Conservation (phyloP, 2,797 vertebrate genomes). For the Anableps anableps region DNA sequence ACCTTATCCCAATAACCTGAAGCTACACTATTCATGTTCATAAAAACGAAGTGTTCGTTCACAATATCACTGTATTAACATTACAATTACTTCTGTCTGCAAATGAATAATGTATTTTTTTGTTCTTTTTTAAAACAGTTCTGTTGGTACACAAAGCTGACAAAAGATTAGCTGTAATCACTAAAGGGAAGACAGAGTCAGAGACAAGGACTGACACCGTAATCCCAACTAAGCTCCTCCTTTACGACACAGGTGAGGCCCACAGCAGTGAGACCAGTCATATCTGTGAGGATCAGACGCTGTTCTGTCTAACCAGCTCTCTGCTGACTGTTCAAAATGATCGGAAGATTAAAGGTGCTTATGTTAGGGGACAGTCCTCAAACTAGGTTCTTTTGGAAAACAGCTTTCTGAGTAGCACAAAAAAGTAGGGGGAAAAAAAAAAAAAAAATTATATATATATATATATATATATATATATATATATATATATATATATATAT, state of each 20-base stretch:
- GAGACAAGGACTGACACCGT: constrained; percentile 48
- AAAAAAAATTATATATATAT: too few relatives aligned
- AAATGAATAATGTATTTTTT: background rate
- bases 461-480: too few relatives aligned
- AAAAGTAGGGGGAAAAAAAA: background rate
- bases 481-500: too few relatives aligned
- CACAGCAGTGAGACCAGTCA: constrained; percentile 29
- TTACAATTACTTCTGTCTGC: background rate
- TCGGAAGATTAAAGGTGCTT: background rate
- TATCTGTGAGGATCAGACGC: constrained; percentile 39
- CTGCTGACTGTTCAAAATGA: constrained; percentile 11
- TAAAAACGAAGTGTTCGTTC: background rate
- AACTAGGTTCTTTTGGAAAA: background rate
- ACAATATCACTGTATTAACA: background rate
- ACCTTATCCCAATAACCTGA: background rate
- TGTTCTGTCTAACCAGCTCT: constrained; percentile 24
- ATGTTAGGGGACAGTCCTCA: background rate
- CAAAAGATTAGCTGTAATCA: constrained; percentile 72
- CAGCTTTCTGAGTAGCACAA: background rate
- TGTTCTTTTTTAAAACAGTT: constrained; percentile 7
- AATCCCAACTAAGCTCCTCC: constrained; percentile 62
- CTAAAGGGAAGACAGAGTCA: constrained; percentile 52
- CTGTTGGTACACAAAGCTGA: constrained; percentile 32
- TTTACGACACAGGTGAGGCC: constrained; percentile 35
- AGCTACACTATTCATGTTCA: background rate